Evolutionary conservation across 2,888 invertebrate species (phyloP).

Genomic region (Microctonus brassicae): DNA sequence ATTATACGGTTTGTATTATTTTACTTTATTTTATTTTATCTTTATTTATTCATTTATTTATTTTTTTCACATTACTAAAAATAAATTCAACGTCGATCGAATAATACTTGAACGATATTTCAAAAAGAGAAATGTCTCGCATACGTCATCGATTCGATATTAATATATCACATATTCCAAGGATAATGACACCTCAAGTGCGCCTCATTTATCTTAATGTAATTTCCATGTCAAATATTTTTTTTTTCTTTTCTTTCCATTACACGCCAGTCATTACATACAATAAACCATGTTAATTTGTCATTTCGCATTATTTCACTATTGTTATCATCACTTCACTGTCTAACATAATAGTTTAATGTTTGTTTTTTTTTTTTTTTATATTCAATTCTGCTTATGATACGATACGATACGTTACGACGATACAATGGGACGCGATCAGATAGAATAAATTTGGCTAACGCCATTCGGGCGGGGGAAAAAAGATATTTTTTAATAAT

Average conservation of each 20-base stretch:
- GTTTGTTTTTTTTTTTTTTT: neutral
- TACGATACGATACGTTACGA: constrained; percentile 34
- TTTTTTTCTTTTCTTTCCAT: constrained; percentile 43
- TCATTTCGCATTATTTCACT: constrained; percentile 30
- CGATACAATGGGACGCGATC: constrained; percentile 38
- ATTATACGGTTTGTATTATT: neutral
- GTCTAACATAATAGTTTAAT: constrained; percentile 3
- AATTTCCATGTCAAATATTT: constrained; percentile 40
- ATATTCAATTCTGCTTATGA: constrained; percentile 34
- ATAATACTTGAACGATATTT: constrained; percentile 37
- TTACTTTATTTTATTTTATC: constrained; percentile 7
- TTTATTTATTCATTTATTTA: too few relatives aligned
- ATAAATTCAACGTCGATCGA: constrained; percentile 35
- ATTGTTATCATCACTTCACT: constrained; percentile 1
- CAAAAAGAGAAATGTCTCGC: constrained; percentile 23
- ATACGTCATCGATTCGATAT: constrained; percentile 34
- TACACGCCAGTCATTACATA: constrained; percentile 29
- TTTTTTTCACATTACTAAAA: constrained; percentile 20
- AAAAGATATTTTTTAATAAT: constrained; percentile 2
- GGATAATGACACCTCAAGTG: constrained; percentile 29
- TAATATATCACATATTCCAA: constrained; percentile 36
- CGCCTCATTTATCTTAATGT: constrained; percentile 13
- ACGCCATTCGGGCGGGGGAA: neutral
- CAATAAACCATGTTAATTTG: constrained; percentile 35
- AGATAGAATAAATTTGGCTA: constrained; percentile 8